Base-by-base conservation (phyloP, 2,888 invertebrate genomes). In the Ommatoiulus sabulosus region DNA sequence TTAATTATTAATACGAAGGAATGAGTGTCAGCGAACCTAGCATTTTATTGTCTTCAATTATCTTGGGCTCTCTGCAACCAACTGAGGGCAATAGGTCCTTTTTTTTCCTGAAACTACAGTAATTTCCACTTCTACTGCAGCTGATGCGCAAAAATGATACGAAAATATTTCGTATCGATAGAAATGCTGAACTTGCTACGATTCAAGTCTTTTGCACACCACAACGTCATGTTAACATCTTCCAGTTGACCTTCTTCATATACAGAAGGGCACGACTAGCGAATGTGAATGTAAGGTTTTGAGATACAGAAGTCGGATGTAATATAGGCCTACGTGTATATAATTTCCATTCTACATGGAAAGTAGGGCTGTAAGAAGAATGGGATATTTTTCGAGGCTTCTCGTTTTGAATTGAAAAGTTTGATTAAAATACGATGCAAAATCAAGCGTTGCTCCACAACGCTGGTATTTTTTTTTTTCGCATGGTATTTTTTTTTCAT, bases 391-490 rank as follows among this genome's bases (percentile, higher is more conserved):
- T 35, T 35, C 35, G 15, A 12, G 80, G 80, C 35, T 80, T 80
- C 80, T 80, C 7, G 15, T 80, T 80, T 80, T 80, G 24, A 80
- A 35, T 80, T 80, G 80, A 80, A 80, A 80, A 80, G 80, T 80
- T 80, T 80, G 80, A 80, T 80, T 80, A 80, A 80, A 80, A 35
- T 35, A 80, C 80, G 80, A 80, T 35, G 35, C 12, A 10, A 80
- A 80, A 80, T 80, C 80, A 35, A 80, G 80, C 80, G 35, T 80
- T 80, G 80, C 80, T 80, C 80, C 35, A 35, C 24, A 35, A 35
- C 35, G 80, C 80, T 35, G 35, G 63, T 35, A 35, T 80, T 80
- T 35, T 35, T 35, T 3, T 35, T 12, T 35, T n/a, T n/a, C n/a
- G n/a, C 17, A 35, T 35, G 35, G 63, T 35, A 35, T 80, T 80